Base-by-base conservation (phyloP, 2,797 vertebrate species). In the Acestrorhynchus altus region DNA sequence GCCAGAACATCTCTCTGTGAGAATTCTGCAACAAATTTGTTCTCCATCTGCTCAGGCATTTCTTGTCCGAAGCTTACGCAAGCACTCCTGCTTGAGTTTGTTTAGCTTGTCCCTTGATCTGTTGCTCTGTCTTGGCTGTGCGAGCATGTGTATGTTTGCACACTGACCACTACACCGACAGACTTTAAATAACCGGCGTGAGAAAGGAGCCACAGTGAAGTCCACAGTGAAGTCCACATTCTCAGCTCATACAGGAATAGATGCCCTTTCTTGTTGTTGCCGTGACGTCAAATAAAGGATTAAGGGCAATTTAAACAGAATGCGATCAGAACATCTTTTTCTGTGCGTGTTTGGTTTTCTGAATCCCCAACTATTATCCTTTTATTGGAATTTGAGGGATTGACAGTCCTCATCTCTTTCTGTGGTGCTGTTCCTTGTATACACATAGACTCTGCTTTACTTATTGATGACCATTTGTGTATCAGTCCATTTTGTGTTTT, bases 121-220 rank as follows among this genome's bases (percentile, higher is more conserved):
- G n/a, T 26, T 8, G 2, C 13, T 57, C 8, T 26, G 20, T 47
- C 4, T n/a, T 6, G 51, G 31, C 31, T 18, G 44, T 46, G 9
- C 26, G 52, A 15, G 49, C 22, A 20, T 20, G 35, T 49, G 31
- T 13, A 16, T 4, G 0, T n/a, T 4, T 35, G 59, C n/a, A 76
- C 79, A 68, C 83, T 88, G 83, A 88, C 89, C 87, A 87, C 76
- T 71, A 83, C 80, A 83, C 86, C 79, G 51, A 12, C 7, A 24
- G 46, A 56, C 87, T 91, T 89, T 88, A 90, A 93, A 93, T 91
- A 89, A 85, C 86, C 65, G 59, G 68, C 85, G 84, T 92, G 92
- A 92, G 91, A 92, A 90, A 83, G 82, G 56, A 39, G 8, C 60
- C 39, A 22, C 60, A 52, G 65, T 56, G 4, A 31, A 66, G 72